Percentiles rank a stretch among this genome's conserved stretches.
Conservation (phyloP, 1,140 invertebrate species). For the Drosophila hydei region DNA sequence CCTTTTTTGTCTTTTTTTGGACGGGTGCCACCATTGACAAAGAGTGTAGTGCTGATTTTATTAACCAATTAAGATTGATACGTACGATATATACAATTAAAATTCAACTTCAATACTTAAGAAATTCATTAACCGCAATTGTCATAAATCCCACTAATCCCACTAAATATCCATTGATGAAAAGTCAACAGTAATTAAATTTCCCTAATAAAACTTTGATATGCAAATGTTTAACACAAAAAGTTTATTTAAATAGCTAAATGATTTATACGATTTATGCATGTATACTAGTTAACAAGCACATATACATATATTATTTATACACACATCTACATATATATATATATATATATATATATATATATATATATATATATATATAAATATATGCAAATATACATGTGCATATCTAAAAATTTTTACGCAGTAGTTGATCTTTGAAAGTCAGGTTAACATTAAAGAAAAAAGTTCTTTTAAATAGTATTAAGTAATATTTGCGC, state of each 20-base stretch:
- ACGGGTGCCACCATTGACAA: too few species aligned
- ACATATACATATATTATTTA: background rate
- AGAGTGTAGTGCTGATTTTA: too few species aligned
- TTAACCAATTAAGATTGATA: too few species aligned
- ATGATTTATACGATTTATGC: slow-evolving; percentile 1
- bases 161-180: background rate
- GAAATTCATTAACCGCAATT: background rate
- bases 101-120: background rate
- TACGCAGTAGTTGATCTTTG: too few species aligned
- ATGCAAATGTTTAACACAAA: background rate
- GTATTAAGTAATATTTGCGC: too few species aligned
- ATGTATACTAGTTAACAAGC: background rate
- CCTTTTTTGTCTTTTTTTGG: too few species aligned
- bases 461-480: too few species aligned
- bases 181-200: slow-evolving; percentile 5
- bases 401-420: background rate
- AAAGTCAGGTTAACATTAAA: too few species aligned
- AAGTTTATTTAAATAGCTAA: background rate
- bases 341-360: background rate
- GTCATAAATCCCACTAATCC: slow-evolving; percentile 1
- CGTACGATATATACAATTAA: too few species aligned
- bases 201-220: background rate
- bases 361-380: too few species aligned
- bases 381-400: background rate
- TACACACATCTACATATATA: slow-evolving; percentile 1